Evolutionary conservation across 2,888 invertebrate genomes (phyloP), one percentile per base, ranked within the genome.

Genomic region (Ophion costatus): DNA sequence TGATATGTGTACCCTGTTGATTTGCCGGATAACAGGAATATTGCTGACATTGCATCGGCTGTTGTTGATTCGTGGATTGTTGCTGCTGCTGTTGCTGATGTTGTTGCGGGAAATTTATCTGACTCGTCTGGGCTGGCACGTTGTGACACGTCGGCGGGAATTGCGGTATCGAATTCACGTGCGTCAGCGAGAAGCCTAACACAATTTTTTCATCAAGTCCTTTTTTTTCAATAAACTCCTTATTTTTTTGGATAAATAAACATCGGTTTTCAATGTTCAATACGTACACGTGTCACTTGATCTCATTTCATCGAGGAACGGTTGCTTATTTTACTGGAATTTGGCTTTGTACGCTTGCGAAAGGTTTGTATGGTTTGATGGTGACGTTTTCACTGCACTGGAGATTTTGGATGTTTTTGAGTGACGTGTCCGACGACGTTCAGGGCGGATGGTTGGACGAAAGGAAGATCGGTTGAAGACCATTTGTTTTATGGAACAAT

Each of bases 121-220:
- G 90, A 86, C 88, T 90, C 5, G 89, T 83, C 56, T 91, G 88
- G 59, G 89, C 83, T 6, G 88, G 89, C 56, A 88, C 86, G 86
- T 88, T 92, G 76, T 89, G 90, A 82, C 84, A 88, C 63, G 84
- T 82, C 10, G 90, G 85, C 59, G 88, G 87, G 51, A 87, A 87
- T 51, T 88, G 89, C 24, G 90, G 76, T 86, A 89, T 73, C 17
- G 84, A 86, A 69, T 85, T 88, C 24, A 84, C 84, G 73, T 86
- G 85, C 82, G 83, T 86, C 69, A 83, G 83, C 38, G 83, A 78
- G 75, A 86, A 87, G 78, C 87, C 88, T 88, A 76, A 38, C 63
- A 81, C 51, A 69, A 77, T 73, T 73, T 74, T 22, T 74, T 38
- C 1, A 45, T 20, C 38, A 80, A n/a, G 42, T 66, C 5, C 29